Evolutionary conservation across 2,113 vertebrate genomes (phyloP).

Genomic region (Astur gentilis): DNA sequence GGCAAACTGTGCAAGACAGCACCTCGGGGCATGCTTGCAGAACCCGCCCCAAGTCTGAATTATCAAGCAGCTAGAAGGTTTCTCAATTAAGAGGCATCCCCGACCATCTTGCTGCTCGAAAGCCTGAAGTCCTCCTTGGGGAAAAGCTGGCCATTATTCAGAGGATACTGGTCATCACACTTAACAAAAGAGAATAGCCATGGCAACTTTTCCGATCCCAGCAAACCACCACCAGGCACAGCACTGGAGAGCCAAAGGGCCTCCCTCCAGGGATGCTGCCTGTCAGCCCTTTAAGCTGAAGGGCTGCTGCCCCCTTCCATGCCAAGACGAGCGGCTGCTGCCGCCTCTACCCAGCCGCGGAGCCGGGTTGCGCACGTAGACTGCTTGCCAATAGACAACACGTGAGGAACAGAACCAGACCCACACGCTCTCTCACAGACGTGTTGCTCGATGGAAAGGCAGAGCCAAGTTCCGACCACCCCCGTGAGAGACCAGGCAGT

Average conservation of each 20-base stretch:
- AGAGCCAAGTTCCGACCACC: background rate
- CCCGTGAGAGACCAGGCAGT: rapidly evolving
- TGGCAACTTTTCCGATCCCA: background rate
- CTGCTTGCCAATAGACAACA: rapidly evolving
- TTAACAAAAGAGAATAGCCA: background rate
- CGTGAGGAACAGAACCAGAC: background rate
- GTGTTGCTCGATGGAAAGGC: rapidly evolving
- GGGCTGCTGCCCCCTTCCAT: background rate
- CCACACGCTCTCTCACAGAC: rapidly evolving
- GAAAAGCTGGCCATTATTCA: background rate
- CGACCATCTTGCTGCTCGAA: background rate
- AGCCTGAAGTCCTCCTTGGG: background rate
- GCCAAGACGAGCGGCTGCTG: background rate
- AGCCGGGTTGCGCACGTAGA: rapidly evolving
- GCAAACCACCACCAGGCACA: background rate
- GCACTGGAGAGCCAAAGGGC: background rate
- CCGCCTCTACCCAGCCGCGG: background rate
- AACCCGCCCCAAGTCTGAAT: background rate
- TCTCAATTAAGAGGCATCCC: background rate
- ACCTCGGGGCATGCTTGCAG: background rate
- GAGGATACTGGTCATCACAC: rapidly evolving
- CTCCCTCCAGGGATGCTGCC: background rate
- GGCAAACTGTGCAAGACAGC: background rate
- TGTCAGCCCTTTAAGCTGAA: background rate
- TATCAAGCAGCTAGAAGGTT: background rate